These are phyloP conservation scores for Itoplectis maculator DNA, from an alignment of 2,888 invertebrate species.

Conservation along the genomic window DNA sequence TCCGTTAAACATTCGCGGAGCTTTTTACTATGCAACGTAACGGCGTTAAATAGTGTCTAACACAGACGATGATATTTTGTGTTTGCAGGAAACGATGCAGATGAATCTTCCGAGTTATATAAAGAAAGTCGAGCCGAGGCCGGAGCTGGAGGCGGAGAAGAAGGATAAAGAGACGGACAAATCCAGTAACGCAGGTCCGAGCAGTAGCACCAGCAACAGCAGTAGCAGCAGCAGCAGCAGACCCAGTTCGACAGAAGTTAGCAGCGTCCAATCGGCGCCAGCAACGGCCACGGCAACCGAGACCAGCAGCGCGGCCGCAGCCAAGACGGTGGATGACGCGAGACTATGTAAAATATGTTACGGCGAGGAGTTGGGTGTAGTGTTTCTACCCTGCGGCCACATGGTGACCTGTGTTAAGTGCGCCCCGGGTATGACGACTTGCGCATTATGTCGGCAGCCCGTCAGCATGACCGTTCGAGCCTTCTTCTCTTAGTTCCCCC, in stretches of 20 bases:
- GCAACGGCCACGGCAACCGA: background rate
- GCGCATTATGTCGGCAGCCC: conserved; percentile 94
- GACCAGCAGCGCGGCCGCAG: conserved; percentile 32
- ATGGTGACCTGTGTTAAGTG: conserved; percentile 96
- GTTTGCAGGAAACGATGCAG: conserved; percentile 80
- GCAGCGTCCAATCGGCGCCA: no score
- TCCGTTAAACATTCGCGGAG: background rate
- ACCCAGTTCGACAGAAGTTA: conserved; percentile 31
- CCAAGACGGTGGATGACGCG: conserved; percentile 82
- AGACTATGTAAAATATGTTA: conserved; percentile 97
- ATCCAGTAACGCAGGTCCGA: conserved; percentile 64
- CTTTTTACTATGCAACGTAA: background rate
- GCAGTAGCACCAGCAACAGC: conserved; percentile 46
- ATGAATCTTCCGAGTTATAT: conserved; percentile 81
- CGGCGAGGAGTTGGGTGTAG: conserved; percentile 93
- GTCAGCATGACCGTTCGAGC: conserved; percentile 89
- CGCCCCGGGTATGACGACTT: conserved; percentile 93
- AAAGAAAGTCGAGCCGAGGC: conserved; percentile 76
- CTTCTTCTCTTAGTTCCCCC: conserved; percentile 85
- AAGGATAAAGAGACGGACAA: conserved; percentile 62
- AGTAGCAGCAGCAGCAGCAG: conserved; percentile 20
- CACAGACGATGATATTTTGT: background rate
- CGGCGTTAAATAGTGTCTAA: background rate
- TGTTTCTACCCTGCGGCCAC: conserved; percentile 98
- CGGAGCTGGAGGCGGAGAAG: conserved; percentile 42